Evolutionary conservation across 1,140 invertebrate genomes (phyloP).

Genomic region (Heliothis virescens): DNA sequence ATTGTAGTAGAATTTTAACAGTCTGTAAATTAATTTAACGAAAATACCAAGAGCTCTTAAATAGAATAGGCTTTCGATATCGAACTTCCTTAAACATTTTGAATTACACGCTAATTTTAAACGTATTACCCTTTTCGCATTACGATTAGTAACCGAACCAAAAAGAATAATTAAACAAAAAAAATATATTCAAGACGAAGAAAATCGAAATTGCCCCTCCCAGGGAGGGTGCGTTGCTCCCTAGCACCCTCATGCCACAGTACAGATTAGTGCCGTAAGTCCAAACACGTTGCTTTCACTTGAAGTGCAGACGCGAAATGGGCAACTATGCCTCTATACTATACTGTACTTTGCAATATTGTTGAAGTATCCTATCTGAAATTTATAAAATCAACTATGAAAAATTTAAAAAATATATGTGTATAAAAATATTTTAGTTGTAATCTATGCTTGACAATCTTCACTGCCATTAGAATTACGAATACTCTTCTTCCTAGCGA

Average conservation of each 20-base stretch:
- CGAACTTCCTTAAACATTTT: constrained; percentile 36
- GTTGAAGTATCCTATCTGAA: no score
- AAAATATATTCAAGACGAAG: constrained; percentile 47
- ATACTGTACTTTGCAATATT: not conserved
- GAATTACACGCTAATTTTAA: constrained; percentile 27
- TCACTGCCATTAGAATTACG: no score
- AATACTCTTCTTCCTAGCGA: no score
- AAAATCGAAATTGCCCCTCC: constrained; percentile 42
- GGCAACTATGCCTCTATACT: not conserved
- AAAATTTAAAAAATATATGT: no score
- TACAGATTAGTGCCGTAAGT: not conserved
- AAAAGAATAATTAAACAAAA: constrained; percentile 46
- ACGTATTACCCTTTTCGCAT: constrained; percentile 38
- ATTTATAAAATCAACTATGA: no score
- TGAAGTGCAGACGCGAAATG: no score
- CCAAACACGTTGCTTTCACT: not conserved
- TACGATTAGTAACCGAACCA: constrained; percentile 43
- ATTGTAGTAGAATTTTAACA: no score
- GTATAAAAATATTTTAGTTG: no score
- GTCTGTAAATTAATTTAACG: no score
- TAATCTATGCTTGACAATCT: no score
- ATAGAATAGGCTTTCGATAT: not conserved
- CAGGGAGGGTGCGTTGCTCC: constrained; percentile 43
- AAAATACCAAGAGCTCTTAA: no score
- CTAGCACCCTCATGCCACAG: constrained; percentile 5